phyloP scores from a whole-genome alignment of 2,888 invertebrate species.

The Sericinus montela region DNA sequence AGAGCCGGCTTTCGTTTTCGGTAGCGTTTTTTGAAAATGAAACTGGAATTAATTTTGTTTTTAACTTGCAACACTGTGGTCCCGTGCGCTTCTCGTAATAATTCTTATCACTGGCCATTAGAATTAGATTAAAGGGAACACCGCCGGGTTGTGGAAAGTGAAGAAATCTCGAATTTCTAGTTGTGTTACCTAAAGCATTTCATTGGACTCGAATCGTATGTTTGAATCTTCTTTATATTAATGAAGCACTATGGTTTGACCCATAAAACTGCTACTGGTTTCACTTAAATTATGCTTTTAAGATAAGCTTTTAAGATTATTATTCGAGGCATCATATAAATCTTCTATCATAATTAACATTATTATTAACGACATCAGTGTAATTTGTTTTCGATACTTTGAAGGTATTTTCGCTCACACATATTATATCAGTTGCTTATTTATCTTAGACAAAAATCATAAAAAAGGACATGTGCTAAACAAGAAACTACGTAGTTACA shows the following conservation, averaged over 20 bases:
- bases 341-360: neutral
- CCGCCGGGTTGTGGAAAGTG: neutral
- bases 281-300: neutral
- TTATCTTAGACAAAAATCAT: too few species aligned
- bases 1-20: conserved; percentile 60
- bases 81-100: conserved; percentile 6
- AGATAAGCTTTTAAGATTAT: conserved; percentile 4
- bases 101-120: conserved; percentile 8
- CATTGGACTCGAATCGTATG: conserved; percentile 1
- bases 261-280: conserved; percentile 5
- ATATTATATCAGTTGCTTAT: too few species aligned
- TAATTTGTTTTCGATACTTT: too few species aligned
- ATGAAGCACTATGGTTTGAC: conserved; percentile 1
- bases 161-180: conserved; percentile 2
- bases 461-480: too few species aligned
- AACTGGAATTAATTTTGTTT: conserved; percentile 27
- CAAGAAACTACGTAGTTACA: neutral
- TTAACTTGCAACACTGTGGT: conserved; percentile 14
- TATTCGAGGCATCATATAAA: neutral
- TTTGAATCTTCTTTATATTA: conserved; percentile 1
- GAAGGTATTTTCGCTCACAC: too few species aligned
- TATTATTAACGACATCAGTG: neutral
- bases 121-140: conserved; percentile 1
- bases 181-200: neutral
- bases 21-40: conserved; percentile 59